These are phyloP conservation scores for Leucozona laternaria DNA, from an alignment of 2,888 invertebrate species.

Conservation along the genomic window DNA sequence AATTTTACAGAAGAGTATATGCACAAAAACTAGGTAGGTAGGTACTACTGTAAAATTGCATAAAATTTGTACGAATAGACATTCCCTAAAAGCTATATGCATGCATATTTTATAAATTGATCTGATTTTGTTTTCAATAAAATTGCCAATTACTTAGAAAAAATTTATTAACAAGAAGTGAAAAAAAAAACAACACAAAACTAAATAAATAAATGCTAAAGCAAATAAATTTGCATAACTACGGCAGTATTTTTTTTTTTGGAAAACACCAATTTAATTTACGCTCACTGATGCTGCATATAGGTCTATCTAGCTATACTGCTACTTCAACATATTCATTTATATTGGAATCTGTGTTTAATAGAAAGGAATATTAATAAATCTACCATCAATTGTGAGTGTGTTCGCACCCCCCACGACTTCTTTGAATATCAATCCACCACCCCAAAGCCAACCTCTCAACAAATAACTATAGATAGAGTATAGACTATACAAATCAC, in stretches of 20 bases:
- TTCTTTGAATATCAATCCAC: neutral
- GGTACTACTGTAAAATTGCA: neutral
- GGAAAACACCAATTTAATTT: slow-evolving; percentile 57
- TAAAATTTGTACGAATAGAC: neutral
- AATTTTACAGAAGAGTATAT: no score
- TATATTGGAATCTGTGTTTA: neutral
- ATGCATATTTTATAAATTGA: slow-evolving; percentile 6
- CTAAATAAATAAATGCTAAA: slow-evolving; percentile 4
- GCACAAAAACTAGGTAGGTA: neutral
- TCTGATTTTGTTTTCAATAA: slow-evolving; percentile 13
- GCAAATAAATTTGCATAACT: slow-evolving; percentile 36
- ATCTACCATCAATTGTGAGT: slow-evolving; percentile 51
- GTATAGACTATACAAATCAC: slow-evolving; percentile 55
- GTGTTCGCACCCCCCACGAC: slow-evolving; percentile 2
- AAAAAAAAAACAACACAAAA: neutral
- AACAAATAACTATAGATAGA: neutral
- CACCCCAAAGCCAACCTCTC: neutral
- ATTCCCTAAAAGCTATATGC: neutral
- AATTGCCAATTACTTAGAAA: slow-evolving; percentile 58
- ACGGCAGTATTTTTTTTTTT: neutral
- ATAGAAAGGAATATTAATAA: slow-evolving; percentile 57
- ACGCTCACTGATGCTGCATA: neutral
- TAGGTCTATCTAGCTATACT: neutral
- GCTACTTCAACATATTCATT: neutral
- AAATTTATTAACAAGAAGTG: slow-evolving; percentile 21